These are phyloP conservation scores for Isurus oxyrinchus DNA, from an alignment of 2,113 vertebrate genomes.

Conservation along the genomic window DNA sequence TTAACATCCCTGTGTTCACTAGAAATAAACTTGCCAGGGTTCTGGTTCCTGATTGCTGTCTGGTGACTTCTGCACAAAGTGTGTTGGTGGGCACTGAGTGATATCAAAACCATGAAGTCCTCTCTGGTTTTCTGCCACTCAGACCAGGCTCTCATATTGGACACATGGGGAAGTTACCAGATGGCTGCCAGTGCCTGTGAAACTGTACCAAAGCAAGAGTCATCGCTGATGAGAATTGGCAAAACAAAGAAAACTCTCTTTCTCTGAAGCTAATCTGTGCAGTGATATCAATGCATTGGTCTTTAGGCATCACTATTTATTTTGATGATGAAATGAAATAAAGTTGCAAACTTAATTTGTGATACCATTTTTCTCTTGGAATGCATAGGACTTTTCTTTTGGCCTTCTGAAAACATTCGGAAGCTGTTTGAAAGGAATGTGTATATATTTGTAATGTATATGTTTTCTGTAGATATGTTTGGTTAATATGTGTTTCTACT, in stretches of 20 bases:
- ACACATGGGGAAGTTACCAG: background rate
- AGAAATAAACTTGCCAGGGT: background rate
- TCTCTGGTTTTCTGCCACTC: background rate
- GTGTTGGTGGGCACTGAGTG: background rate
- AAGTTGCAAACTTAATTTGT: slow-evolving; percentile 29
- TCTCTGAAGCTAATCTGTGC: background rate
- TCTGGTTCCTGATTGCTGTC: background rate
- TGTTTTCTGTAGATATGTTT: slow-evolving; percentile 15
- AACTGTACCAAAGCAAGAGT: background rate
- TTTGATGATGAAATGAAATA: background rate
- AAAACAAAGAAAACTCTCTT: background rate
- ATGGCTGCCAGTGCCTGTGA: background rate
- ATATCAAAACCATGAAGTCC: background rate
- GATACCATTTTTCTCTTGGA: background rate
- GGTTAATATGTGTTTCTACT: slow-evolving; percentile 19
- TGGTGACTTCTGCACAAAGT: background rate
- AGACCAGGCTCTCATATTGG: background rate
- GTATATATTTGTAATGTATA: slow-evolving; percentile 26
- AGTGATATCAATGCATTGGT: slow-evolving; percentile 3
- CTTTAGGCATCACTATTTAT: slow-evolving; percentile 20
- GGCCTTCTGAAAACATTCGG: background rate
- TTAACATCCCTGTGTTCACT: background rate
- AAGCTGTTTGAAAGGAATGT: slow-evolving; percentile 17
- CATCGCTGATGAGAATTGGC: background rate
- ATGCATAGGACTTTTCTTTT: background rate